Base-by-base conservation (phyloP, 2,888 invertebrate genomes). In the Plusia festucae region DNA sequence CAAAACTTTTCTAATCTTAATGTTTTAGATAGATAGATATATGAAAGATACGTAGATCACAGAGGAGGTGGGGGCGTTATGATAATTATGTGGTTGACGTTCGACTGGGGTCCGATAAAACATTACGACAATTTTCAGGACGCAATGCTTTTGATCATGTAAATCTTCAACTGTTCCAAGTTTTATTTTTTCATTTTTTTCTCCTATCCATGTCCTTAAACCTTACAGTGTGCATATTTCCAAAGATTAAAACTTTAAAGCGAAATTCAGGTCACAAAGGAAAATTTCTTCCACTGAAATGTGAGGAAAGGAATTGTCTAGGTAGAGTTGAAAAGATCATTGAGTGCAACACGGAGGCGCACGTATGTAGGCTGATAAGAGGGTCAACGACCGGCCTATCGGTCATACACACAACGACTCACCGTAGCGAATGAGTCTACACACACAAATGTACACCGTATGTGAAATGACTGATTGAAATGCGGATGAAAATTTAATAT, bases 301-400 rank as follows among this genome's bases (percentile, higher is more conserved):
- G 56, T 16, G 18, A 22, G 24, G 34, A 59, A 53, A 52, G n/a
- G 30, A 32, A 58, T 58, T 32, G 27, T 59, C 53, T 58, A 60
- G 49, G 34, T 62, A 40, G 63, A 56, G 20, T 69, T 53, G 32
- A 70, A 70, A 73, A 69, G 67, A 77, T 77, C 72, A 73, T 54
- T 60, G 56, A 69, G 34, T 79, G 78, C 82, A 79, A 75, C 78
- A 64, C 70, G 74, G 79, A 79, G 79, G 65, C 82, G 68, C 82
- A 81, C 78, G 78, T 82, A 83, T 75, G 82, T 81, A 77, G 53
- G 68, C 76, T 84, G 83, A 86, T 85, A 84, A 83, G 82, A 87
- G 86, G 90, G 89, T 90, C 89, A 86, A 82, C 84, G 90, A 77
- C 90, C 92, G 68, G 80, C 84, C 88, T 93, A 93, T 93, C 93